Evolutionary conservation across 2,888 invertebrate species (phyloP), one percentile per base, ranked within the genome.

Genomic region (Hylaea fasciaria): DNA sequence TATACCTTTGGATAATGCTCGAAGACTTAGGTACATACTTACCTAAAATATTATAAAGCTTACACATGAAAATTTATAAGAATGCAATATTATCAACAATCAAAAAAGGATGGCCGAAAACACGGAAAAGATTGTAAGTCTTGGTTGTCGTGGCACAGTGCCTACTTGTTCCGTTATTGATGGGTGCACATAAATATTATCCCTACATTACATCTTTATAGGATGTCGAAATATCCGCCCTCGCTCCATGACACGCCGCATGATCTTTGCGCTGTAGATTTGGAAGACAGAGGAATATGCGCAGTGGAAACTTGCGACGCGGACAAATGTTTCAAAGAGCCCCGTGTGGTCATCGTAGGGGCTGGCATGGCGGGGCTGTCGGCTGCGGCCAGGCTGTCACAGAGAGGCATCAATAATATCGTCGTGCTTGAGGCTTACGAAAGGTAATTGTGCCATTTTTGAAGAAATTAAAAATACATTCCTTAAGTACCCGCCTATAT

Each of bases 361-460:
- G 97, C 96, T 0, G 97, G 97, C 13, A 94, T 97, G 84, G 95
- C 97, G 0, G 97, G 97, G 1, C 86, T 97, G 12, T 95, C 96
- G 0, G 96, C 96, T 0, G 96, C 96, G 0, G 94, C 95, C 66
- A 92, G 95, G 63, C 92, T 97, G 0, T 81, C 93, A 0, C 93
- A 95, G 73, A 94, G 95, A 61, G 96, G 96, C 22, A 94, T 96
- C 58, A 94, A 87, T 64, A 95, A 95, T 74, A 92, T 96, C 49
- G 93, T 94, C 0, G 89, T 97, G 17, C 85, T 97, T 17, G 97
- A 97, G 87, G 97, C 96, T 0, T 94, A 95, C 13, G 95, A 96
- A 78, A 94, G 96, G 95, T 95, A 13, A n/a, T n/a, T n/a, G n/a
- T n/a, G n/a, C n/a, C n/a, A n/a, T n/a, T n/a, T n/a, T n/a, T n/a